A percentile compares a stretch with the other conserved stretches of the same genome.
These are phyloP conservation scores for Eonycteris spelaea DNA, from an alignment of 2,113 vertebrate species.

Conservation along the genomic window DNA sequence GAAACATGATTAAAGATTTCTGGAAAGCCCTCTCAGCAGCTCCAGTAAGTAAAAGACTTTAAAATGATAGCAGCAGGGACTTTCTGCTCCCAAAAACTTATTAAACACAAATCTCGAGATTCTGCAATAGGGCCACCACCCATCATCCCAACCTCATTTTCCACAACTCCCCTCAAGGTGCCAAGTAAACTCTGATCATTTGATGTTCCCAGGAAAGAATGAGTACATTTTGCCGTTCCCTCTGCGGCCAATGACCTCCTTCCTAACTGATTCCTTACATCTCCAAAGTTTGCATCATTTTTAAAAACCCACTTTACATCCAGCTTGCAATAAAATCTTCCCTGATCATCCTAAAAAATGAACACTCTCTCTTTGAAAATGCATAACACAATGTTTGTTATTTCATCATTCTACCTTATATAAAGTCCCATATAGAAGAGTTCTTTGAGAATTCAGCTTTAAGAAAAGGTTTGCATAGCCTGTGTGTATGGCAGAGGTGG, in stretches of 20 bases:
- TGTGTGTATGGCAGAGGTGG: neutral
- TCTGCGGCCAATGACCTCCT: neutral
- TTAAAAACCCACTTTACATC: neutral
- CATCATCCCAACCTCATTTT: neutral
- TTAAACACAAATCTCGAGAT: neutral
- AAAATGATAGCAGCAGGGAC: constrained; percentile 34
- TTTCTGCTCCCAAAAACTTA: neutral
- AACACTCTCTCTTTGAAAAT: neutral
- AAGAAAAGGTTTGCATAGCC: neutral
- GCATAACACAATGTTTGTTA: neutral
- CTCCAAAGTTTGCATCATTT: neutral
- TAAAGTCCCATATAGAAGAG: neutral
- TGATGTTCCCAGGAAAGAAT: neutral
- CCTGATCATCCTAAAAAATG: neutral
- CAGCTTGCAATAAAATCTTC: neutral
- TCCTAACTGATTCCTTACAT: neutral
- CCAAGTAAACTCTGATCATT: neutral
- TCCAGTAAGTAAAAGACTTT: constrained; percentile 45
- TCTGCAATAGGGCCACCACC: neutral
- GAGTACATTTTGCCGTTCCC: neutral
- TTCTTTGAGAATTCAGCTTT: neutral
- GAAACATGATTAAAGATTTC: constrained; percentile 77
- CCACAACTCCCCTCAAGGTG: neutral
- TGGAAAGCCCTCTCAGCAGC: constrained; percentile 65
- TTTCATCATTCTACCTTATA: neutral